Evolutionary conservation across 2,888 invertebrate genomes (phyloP).

Genomic region (Halocaridina rubra): DNA sequence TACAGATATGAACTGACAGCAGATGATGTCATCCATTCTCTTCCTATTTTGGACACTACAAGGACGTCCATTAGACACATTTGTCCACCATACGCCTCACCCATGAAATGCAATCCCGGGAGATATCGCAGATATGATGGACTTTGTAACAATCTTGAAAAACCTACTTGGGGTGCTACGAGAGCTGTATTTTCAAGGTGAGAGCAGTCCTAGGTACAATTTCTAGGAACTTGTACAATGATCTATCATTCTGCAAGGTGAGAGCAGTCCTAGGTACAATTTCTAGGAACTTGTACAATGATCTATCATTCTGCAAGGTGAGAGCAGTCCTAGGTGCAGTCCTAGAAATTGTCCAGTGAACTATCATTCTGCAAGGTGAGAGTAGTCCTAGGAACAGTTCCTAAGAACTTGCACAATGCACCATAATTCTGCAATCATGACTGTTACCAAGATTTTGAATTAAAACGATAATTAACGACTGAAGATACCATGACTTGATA

Average conservation of each 20-base stretch:
- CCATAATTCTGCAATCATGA: too few relatives aligned
- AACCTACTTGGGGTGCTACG: conserved; percentile 69
- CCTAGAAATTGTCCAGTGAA: background rate
- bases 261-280: background rate
- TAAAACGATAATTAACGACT: too few relatives aligned
- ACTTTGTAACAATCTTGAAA: conserved; percentile 70
- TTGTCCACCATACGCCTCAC: conserved; percentile 68
- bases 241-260: background rate
- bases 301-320: background rate
- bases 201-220: conserved; percentile 65
- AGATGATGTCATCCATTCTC: conserved; percentile 67
- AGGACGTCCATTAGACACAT: conserved; percentile 67
- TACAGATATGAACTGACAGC: conserved; percentile 67
- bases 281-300: background rate
- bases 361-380: background rate
- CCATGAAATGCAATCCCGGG: conserved; percentile 66
- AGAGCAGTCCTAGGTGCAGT: background rate
- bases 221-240: background rate
- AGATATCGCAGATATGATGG: conserved; percentile 68
- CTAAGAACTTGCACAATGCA: too few relatives aligned
- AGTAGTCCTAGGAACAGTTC: background rate
- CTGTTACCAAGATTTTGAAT: too few relatives aligned
- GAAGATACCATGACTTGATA: too few relatives aligned
- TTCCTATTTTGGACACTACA: conserved; percentile 68
- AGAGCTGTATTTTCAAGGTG: conserved; percentile 65